Percentiles rank a stretch among this genome's conserved stretches.
Evolutionary conservation across 1,140 invertebrate species (phyloP).

Genomic region (Drosophila nigrodunni): DNA sequence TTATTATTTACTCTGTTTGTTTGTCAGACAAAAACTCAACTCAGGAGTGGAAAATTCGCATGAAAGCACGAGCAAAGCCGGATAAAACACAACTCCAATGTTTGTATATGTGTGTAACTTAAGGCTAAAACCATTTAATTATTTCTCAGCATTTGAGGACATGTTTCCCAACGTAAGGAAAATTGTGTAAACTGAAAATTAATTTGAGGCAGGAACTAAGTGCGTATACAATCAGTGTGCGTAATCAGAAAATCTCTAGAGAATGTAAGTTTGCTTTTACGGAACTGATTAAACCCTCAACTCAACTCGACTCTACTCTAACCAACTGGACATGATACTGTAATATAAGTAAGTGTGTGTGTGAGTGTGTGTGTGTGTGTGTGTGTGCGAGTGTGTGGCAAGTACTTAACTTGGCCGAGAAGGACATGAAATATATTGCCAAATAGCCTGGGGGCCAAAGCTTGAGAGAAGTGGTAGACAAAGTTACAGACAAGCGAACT

Average conservation of each 20-base stretch:
- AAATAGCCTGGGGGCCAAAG: slow-evolving; percentile 30
- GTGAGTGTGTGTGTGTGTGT: neutral
- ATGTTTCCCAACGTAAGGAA: neutral
- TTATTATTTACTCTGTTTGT: no score
- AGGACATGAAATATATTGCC: slow-evolving; percentile 24
- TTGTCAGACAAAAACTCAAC: no score
- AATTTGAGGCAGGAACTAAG: slow-evolving; percentile 17
- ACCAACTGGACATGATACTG: neutral
- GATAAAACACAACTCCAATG: neutral
- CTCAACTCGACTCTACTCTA: neutral
- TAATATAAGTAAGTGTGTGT: neutral
- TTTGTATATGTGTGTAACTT: neutral
- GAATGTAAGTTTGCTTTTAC: slow-evolving; percentile 13
- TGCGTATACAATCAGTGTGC: slow-evolving; percentile 12
- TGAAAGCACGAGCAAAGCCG: neutral
- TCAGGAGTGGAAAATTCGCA: neutral
- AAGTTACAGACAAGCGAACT: neutral
- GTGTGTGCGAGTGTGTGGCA: neutral
- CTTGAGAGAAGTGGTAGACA: neutral
- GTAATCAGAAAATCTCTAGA: slow-evolving; percentile 12
- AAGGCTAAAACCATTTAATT: neutral
- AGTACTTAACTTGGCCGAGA: slow-evolving; percentile 9
- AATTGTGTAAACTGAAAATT: slow-evolving; percentile 6
- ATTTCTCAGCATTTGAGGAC: neutral
- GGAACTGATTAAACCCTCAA: slow-evolving; percentile 14